phyloP scores from a whole-genome alignment of 2,888 invertebrate genomes.

The Pelosia muscerda region DNA sequence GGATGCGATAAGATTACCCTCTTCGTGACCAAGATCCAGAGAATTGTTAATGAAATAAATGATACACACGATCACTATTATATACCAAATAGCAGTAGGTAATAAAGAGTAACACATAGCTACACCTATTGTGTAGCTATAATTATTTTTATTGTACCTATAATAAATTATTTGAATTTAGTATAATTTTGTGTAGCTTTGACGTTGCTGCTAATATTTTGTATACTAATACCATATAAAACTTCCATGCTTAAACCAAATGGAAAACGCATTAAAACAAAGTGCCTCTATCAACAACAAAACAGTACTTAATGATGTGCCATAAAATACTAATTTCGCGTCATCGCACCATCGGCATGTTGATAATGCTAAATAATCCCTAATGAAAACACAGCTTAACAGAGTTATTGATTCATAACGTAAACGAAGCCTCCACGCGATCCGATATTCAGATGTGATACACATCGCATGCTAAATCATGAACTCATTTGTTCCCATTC shows the following conservation, averaged over 20 bases:
- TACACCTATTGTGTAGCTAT: too few relatives aligned
- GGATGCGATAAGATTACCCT: constrained; percentile 29
- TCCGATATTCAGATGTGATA: constrained; percentile 71
- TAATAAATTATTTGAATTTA: too few relatives aligned
- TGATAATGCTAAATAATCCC: constrained; percentile 61
- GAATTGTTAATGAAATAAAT: constrained; percentile 18
- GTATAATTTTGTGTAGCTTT: too few relatives aligned
- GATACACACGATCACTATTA: neutral
- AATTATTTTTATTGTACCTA: too few relatives aligned
- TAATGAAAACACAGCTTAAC: constrained; percentile 67
- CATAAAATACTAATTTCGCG: constrained; percentile 45
- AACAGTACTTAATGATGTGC: constrained; percentile 30
- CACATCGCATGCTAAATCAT: constrained; percentile 74
- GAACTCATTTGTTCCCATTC: constrained; percentile 80
- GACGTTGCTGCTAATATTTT: too few relatives aligned
- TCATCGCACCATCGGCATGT: constrained; percentile 37
- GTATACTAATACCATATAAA: too few relatives aligned
- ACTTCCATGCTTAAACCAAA: neutral
- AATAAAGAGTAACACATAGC: too few relatives aligned
- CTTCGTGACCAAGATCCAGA: constrained; percentile 21
- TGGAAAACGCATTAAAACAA: constrained; percentile 9
- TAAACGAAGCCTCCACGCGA: constrained; percentile 62
- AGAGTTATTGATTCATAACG: constrained; percentile 71
- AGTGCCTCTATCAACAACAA: constrained; percentile 20
- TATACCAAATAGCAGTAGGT: neutral